A percentile compares a stretch with the other conserved stretches of the same genome.
These are phyloP conservation scores for Lepidochitona cinerea DNA, from an alignment of 2,888 invertebrate species.

Conservation along the genomic window DNA sequence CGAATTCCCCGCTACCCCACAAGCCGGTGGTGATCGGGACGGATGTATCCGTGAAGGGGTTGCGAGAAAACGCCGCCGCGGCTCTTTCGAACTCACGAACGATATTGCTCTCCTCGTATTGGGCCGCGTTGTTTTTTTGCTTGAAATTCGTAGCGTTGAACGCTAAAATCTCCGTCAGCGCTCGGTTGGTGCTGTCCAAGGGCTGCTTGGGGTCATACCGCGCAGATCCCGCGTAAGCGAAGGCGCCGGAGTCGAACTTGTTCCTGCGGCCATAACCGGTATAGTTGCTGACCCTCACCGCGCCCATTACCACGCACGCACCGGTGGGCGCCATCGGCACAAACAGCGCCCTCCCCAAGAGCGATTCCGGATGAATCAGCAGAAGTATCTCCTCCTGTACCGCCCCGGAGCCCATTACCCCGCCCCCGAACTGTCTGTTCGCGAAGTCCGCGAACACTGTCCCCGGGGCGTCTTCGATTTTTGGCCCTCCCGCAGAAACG, in stretches of 20 bases:
- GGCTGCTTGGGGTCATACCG: neutral
- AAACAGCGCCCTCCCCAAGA: neutral
- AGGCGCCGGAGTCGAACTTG: neutral
- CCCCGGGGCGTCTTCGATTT: neutral
- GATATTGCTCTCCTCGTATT: neutral
- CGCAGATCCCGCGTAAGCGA: neutral
- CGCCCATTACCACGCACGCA: neutral
- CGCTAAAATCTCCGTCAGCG: neutral
- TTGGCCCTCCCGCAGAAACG: neutral
- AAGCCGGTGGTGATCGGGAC: neutral
- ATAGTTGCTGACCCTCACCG: neutral
- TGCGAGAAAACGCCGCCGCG: neutral
- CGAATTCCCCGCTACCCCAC: neutral
- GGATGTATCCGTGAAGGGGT: neutral
- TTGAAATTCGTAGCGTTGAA: neutral
- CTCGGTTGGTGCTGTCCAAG: neutral
- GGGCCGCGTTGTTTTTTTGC: neutral
- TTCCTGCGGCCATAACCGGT: neutral
- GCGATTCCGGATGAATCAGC: neutral
- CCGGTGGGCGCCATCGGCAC: neutral
- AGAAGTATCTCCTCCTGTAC: neutral
- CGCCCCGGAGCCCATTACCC: neutral
- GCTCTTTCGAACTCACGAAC: neutral
- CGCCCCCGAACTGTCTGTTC: neutral
- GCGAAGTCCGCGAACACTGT: neutral